Evolutionary conservation across 2,888 invertebrate genomes (phyloP), one percentile per base, ranked within the genome.

Genomic region (Oscheius sp.): DNA sequence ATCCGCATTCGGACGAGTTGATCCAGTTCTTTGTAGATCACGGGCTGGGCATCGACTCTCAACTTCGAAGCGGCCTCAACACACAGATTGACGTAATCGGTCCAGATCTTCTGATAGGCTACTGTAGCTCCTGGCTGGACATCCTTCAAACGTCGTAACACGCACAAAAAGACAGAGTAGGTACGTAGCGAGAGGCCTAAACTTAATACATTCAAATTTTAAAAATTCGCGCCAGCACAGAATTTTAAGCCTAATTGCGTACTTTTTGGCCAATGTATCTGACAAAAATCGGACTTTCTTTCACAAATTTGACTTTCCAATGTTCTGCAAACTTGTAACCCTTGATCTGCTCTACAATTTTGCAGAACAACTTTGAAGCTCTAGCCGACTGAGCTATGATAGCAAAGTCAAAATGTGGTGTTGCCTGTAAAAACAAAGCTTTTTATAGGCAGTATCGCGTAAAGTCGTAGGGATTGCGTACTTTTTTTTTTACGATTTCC

Each of bases 1-100:
- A 74, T n/a, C 33, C 70, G 48, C 32, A 70, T n/a, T 37, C 48
- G 29, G 10, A 74, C 70, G 13, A 74, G 70, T 9, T 50, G 53
- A 48, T 74, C 74, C 55, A 74, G 32, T 42, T 74, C 74, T 37
- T 74, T 74, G 57, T 32, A 74, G 3, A 74, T 55, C 11, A 74
- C 51, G 2, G 48, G 33, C 13, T 74, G 60, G 47, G 59, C 55
- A 13, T n/a, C 29, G 7, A 74, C 70, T 13, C 13, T 10, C 74
- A 74, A 53, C 32, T 59, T 37, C n/a, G 5, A 33, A 37, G 70
- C 74, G 10, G 74, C 74, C 9, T n/a, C 50, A 13, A 60, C 50
- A 3, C 50, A 59, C 48, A 74, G 70, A 50, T 74, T 21, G 11
- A 51, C 51, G 35, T 74, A 74, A 51, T 59, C 72, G 53, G 60